A percentile compares a stretch with the other conserved stretches of the same genome.
Evolutionary conservation across 2,797 vertebrate species (phyloP).

Genomic region (Neosilurus mollespiculum): DNA sequence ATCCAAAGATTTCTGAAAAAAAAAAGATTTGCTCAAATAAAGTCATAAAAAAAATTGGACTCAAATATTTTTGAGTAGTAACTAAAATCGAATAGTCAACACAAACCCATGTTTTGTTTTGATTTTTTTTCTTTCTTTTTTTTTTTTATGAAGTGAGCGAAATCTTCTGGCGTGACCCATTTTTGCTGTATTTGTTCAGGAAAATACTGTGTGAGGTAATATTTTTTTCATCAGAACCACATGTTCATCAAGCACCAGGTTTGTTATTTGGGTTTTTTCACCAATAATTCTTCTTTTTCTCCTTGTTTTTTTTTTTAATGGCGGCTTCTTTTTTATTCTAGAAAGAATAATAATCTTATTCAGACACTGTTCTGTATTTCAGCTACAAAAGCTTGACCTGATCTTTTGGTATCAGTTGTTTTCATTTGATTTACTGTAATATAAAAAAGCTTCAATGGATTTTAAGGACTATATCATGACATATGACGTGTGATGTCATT

Average conservation of each 20-base stretch:
- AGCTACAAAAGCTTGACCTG: not conserved
- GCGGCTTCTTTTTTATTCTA: not conserved
- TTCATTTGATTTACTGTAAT: slow-evolving; percentile 17
- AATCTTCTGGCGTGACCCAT: not conserved
- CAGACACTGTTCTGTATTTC: slow-evolving; percentile 30
- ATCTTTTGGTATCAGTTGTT: not conserved
- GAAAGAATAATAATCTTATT: not conserved
- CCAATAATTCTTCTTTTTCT: not conserved
- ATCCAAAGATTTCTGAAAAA: not conserved
- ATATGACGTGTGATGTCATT: not conserved
- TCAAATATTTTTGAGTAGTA: no score
- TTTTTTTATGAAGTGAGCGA: not conserved
- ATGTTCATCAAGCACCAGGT: slow-evolving; percentile 14
- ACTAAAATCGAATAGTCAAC: not conserved
- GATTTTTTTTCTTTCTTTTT: not conserved
- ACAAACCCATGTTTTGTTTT: no score
- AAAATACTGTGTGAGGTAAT: not conserved
- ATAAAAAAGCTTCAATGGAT: not conserved
- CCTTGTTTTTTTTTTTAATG: not conserved
- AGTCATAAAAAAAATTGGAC: not conserved
- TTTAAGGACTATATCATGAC: not conserved
- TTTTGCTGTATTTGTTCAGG: not conserved
- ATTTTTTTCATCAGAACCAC: not conserved
- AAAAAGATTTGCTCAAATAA: not conserved
- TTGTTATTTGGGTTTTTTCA: not conserved